Base-by-base conservation (phyloP, 2,797 vertebrate species). In the Pterois miles region DNA sequence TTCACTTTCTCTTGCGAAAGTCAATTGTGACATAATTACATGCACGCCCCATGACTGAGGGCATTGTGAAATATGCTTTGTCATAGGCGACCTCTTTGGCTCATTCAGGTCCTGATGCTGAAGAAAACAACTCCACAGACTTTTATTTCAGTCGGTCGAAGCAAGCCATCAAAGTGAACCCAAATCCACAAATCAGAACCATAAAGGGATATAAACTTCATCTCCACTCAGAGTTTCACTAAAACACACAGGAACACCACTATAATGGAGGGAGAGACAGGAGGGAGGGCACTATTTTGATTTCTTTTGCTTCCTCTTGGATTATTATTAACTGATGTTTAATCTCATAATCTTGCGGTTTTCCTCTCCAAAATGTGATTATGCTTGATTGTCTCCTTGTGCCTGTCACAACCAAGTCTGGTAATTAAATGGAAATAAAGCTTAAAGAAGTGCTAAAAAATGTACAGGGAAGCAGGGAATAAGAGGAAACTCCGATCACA, bases 141-240 rank as follows among this genome's bases (percentile, higher is more conserved):
- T n/a, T 83, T 59, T 60, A 76, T 80, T 80, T 83, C 57, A 78
- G 46, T 64, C 31, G 20, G 80, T 83, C 82, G 82, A 83, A 86
- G 83, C 67, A 52, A 89, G 85, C 65, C 76, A 81, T 88, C 85
- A 82, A 77, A 67, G 43, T 33, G 31, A 74, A 74, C 74, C 23
- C 2, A 36, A 84, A 65, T 76, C 63, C 56, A 58, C 60, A 71
- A 63, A 64, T 67, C 63, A 56, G 50, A 76, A 13, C 29, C 65
- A 52, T 60, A 71, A 82, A 25, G 48, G 22, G 57, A 48, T 53
- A 60, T 72, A 67, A 80, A 81, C 7, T 66, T 52, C 13, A 0
- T 38, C 48, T 83, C 36, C 52, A 74, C 56, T 86, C 71, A 50
- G 52, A 38, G 60, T 66, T 78, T 65, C 18, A 29, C 27, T 64